Evolutionary conservation across 1,140 invertebrate genomes (phyloP), one percentile per base, ranked within the genome.

Genomic region (Arctopsyche grandis): DNA sequence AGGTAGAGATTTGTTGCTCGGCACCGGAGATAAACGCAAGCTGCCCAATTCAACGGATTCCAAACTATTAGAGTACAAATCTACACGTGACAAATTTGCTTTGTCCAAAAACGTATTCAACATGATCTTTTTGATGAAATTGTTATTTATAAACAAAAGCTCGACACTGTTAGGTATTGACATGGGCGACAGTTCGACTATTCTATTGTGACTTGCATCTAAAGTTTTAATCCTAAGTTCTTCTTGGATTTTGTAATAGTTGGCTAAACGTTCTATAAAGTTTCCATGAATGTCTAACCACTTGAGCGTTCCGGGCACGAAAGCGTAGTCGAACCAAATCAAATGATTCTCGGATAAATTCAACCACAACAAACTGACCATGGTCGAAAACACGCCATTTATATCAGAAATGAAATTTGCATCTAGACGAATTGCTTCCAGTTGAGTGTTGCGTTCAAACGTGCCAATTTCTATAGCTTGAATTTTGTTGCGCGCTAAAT

Each of bases 321-420:
- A 95, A 14, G 94, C 94, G 85, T 96, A 97, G 85, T 97, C 95
- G 85, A 97, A 97, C 94, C 94, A 95, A 60, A 95, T 92, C 84
- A 97, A 88, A 89, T 95, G 94, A 89, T 97, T 97, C 87, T 96
- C 94, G 0, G 95, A 96, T n/a, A 97, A 89, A 86, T 97, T 97
- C 46, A 97, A 87, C 92, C 96, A 94, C 82, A 96, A 86, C 29
- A 97, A 89, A 79, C 93, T 94, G 0, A 93, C 90, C 9, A 97
- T 87, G 12, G 93, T 93, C 24, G 93, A 91, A 84, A 97, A 96
- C 3, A 96, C 92, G 0, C 94, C 95, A 86, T 96, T 95, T 48
- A 97, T 94, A 83, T 96, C 94, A 9, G 93, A 93, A 22, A 97
- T 88, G 83, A 93, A 94, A 85, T 97, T 97, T 10, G 93, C 93